These are phyloP conservation scores for Diarsia mendica DNA, from an alignment of 2,888 invertebrate genomes.

Conservation along the genomic window DNA sequence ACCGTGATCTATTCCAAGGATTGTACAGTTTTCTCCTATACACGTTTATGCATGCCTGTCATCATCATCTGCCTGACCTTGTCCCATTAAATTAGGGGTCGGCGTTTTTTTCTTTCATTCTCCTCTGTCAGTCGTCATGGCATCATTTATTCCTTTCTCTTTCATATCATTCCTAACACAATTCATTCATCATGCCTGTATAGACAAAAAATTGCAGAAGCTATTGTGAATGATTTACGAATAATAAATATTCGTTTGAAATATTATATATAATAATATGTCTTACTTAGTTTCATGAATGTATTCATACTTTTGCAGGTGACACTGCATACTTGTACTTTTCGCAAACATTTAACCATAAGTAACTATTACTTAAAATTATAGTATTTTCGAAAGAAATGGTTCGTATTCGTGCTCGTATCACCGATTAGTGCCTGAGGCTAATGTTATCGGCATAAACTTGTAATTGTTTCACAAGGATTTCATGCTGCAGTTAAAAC, in stretches of 20 bases:
- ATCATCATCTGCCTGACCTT: too few relatives aligned
- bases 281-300: neutral
- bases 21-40: neutral
- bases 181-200: too few relatives aligned
- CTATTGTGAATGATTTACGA: neutral
- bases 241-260: neutral
- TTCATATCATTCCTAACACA: too few relatives aligned
- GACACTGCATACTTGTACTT: neutral
- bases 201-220: neutral
- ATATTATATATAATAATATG: neutral
- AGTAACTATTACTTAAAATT: neutral
- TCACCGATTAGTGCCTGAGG: neutral
- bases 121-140: too few relatives aligned
- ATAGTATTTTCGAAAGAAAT: neutral
- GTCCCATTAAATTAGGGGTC: too few relatives aligned
- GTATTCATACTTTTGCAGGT: neutral
- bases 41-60: too few relatives aligned
- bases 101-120: too few relatives aligned
- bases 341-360: neutral
- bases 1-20: neutral
- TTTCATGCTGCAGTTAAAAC: conserved; percentile 18
- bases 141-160: too few relatives aligned
- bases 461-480: conserved; percentile 45
- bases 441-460: conserved; percentile 41
- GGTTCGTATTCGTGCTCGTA: neutral